Conservation (phyloP, 2,888 invertebrate species). For the Aporophyla lueneburgensis region DNA sequence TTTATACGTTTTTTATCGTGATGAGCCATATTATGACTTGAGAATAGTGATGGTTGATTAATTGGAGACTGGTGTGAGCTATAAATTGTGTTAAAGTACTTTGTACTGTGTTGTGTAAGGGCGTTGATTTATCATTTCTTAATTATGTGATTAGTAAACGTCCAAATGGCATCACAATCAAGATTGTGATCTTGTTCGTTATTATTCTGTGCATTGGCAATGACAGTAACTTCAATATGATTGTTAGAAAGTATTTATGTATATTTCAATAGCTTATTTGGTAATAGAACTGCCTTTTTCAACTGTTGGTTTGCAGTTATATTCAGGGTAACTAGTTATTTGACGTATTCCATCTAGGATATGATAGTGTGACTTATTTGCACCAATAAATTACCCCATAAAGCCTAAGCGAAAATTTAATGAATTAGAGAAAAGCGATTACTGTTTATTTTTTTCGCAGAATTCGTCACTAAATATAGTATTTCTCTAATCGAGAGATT, state of each 20-base stretch:
- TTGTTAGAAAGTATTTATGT: background rate
- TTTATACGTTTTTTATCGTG: background rate
- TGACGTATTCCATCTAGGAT: no score
- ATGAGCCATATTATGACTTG: conserved; percentile 25
- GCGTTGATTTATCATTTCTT: background rate
- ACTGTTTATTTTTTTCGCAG: no score
- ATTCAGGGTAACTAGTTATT: no score
- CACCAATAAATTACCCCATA: no score
- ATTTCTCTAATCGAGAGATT: no score
- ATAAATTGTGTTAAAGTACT: background rate
- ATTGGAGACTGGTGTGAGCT: conserved; percentile 4
- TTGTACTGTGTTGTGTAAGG: background rate
- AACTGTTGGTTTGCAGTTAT: background rate
- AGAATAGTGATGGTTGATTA: conserved; percentile 11
- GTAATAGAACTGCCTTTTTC: background rate
- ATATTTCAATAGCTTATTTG: background rate
- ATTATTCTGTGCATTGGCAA: background rate
- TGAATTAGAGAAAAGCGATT: no score
- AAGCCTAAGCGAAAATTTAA: no score
- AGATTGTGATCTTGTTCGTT: background rate
- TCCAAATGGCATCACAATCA: background rate
- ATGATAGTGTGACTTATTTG: no score
- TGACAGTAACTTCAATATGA: background rate
- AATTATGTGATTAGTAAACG: background rate
- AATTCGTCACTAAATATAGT: no score